Evolutionary conservation across 2,113 vertebrate species (phyloP).

Genomic region (Anoplopoma fimbria): DNA sequence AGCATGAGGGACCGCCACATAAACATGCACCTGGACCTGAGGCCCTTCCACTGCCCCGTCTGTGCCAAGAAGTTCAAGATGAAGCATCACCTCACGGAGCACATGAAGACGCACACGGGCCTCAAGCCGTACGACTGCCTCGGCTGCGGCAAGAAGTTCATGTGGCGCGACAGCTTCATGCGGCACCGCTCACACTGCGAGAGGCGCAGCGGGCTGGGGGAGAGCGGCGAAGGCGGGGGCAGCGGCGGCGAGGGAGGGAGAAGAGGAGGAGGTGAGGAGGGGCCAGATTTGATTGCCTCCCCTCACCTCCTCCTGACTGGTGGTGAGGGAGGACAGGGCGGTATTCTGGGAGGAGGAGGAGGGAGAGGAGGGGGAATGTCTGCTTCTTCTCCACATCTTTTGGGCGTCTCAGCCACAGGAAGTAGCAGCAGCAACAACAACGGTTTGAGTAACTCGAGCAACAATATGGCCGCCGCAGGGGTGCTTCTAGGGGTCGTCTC

Average conservation of each 20-base stretch:
- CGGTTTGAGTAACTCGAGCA: constrained; percentile 27
- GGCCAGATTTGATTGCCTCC: constrained; percentile 64
- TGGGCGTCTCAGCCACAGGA: constrained; percentile 22
- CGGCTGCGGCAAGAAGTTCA: constrained; percentile 92
- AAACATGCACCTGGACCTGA: constrained; percentile 96
- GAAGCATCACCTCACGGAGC: constrained; percentile 96
- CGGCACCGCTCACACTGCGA: constrained; percentile 92
- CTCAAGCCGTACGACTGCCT: constrained; percentile 92
- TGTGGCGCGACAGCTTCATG: constrained; percentile 97
- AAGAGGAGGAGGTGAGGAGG: constrained; percentile 59
- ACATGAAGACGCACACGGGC: constrained; percentile 96
- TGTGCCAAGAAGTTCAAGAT: constrained; percentile 96
- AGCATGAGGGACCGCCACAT: constrained; percentile 95
- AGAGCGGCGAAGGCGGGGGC: constrained; percentile 34
- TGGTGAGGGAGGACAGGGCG: constrained; percentile 66
- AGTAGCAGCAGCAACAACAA: constrained; percentile 5
- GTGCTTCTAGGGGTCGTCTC: constrained; percentile 63
- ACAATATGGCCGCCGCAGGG: constrained; percentile 56
- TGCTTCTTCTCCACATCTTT: constrained; percentile 62
- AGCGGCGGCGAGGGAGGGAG: constrained; percentile 67
- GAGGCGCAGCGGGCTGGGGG: constrained; percentile 77
- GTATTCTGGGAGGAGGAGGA: constrained; percentile 44
- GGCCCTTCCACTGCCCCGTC: constrained; percentile 93
- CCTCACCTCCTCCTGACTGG: constrained; percentile 72
- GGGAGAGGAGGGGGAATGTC: constrained; percentile 69